A percentile compares a stretch with the other conserved stretches of the same genome.
Evolutionary conservation across 2,113 vertebrate genomes (phyloP).

Genomic region (Leptobrachium leishanense): DNA sequence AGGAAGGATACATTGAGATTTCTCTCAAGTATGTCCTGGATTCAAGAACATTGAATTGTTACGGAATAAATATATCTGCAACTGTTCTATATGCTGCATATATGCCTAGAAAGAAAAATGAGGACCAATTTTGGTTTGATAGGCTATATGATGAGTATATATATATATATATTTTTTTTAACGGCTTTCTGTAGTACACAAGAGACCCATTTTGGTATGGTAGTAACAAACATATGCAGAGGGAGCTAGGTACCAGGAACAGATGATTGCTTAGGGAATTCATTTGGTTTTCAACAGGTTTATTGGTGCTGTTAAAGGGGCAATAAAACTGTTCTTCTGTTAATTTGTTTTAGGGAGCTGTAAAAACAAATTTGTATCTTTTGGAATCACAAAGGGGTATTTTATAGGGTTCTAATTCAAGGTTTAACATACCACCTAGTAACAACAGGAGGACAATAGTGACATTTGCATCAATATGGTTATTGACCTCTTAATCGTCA

Average conservation of each 20-base stretch:
- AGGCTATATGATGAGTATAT: no score
- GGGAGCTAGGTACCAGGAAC: not conserved
- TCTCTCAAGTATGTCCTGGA: no score
- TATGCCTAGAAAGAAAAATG: no score
- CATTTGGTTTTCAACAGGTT: slow-evolving; percentile 30
- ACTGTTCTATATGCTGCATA: no score
- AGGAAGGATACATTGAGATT: no score
- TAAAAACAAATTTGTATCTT: slow-evolving; percentile 14
- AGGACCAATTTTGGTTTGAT: no score
- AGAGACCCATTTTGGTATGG: not conserved
- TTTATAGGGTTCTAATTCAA: slow-evolving; percentile 43
- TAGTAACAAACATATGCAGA: not conserved
- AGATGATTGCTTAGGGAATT: slow-evolving; percentile 35
- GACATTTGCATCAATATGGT: slow-evolving; percentile 30
- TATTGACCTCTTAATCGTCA: not conserved
- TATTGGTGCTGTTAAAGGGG: slow-evolving; percentile 36
- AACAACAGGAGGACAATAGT: slow-evolving; percentile 31
- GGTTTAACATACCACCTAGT: slow-evolving; percentile 26
- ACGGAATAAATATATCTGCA: no score
- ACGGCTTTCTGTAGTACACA: no score
- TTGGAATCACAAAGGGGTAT: slow-evolving; percentile 19
- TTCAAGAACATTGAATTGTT: no score
- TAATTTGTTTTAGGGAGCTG: slow-evolving; percentile 26
- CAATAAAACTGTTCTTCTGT: slow-evolving; percentile 42
- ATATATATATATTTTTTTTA: no score